A percentile compares a stretch with the other conserved stretches of the same genome.
Conservation (phyloP, 2,113 vertebrate genomes). For the Carassius gibelio region DNA sequence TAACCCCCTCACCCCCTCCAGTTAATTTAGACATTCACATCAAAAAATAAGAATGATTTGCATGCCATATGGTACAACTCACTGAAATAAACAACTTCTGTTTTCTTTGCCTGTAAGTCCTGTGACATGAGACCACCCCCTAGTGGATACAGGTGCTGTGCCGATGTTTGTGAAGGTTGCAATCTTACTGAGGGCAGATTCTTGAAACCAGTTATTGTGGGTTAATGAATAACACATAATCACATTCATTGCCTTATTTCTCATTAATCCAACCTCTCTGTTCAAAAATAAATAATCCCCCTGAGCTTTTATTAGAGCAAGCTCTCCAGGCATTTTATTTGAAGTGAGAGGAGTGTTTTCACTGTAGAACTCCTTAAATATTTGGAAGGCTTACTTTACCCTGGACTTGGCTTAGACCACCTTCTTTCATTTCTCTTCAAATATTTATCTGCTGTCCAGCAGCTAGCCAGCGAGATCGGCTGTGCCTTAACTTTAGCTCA, state of each 20-base stretch:
- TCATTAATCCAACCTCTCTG: slow-evolving; percentile 24
- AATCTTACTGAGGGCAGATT: neutral
- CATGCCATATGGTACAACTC: slow-evolving; percentile 11
- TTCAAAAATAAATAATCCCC: slow-evolving; percentile 36
- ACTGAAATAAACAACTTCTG: slow-evolving; percentile 3
- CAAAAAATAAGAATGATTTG: slow-evolving; percentile 28
- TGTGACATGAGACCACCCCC: slow-evolving; percentile 49
- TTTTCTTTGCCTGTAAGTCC: slow-evolving; percentile 12
- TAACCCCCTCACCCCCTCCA: neutral
- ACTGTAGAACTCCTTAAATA: slow-evolving; percentile 51
- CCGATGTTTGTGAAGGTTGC: neutral
- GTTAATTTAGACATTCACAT: slow-evolving; percentile 13
- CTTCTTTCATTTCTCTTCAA: slow-evolving; percentile 55
- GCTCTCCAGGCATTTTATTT: slow-evolving; percentile 44
- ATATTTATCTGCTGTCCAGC: slow-evolving; percentile 53
- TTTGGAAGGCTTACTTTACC: slow-evolving; percentile 52
- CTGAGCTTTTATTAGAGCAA: slow-evolving; percentile 40
- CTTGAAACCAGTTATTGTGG: neutral
- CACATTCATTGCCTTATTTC: slow-evolving; percentile 32
- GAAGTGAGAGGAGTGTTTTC: slow-evolving; percentile 48
- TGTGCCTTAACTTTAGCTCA: slow-evolving; percentile 40
- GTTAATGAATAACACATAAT: slow-evolving; percentile 41
- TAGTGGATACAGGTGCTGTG: slow-evolving; percentile 44
- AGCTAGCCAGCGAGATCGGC: slow-evolving; percentile 23
- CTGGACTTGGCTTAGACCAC: slow-evolving; percentile 47